Conservation (phyloP, 2,113 vertebrate species). For the Tricholaema leucomelas region DNA sequence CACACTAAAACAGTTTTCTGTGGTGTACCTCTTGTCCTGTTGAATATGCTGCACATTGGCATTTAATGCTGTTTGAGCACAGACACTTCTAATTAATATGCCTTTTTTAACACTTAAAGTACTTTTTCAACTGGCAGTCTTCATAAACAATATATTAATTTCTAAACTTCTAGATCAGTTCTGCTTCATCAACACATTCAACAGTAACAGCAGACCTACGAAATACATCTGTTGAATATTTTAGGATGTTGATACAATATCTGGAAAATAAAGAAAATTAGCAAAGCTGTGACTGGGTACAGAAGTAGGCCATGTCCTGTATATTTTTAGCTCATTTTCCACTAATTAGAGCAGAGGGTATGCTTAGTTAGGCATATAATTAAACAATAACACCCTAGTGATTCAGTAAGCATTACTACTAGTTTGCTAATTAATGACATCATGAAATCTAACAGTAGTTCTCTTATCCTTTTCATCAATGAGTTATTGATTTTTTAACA, state of each 20-base stretch:
- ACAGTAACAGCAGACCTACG: slow-evolving; percentile 31
- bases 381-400: slow-evolving; percentile 41
- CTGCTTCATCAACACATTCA: slow-evolving; percentile 18
- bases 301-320: slow-evolving; percentile 45
- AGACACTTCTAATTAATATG: not conserved
- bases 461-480: slow-evolving; percentile 1
- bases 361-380: slow-evolving; percentile 59
- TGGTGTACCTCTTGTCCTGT: not conserved
- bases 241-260: slow-evolving; percentile 32
- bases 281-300: not conserved
- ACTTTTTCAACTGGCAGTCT: not conserved
- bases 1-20: not conserved
- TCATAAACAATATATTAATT: slow-evolving; percentile 34
- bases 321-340: slow-evolving; percentile 59
- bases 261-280: slow-evolving; percentile 51
- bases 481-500: slow-evolving; percentile 22
- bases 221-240: slow-evolving; percentile 40
- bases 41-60: not conserved
- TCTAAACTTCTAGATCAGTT: slow-evolving; percentile 26
- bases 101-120: not conserved
- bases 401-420: slow-evolving; percentile 29
- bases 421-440: slow-evolving; percentile 39
- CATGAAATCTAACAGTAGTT: slow-evolving; percentile 4
- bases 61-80: not conserved
- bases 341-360: slow-evolving; percentile 37